phyloP scores from a whole-genome alignment of 64 coral and sea anemone genomes.

The Dendrophyllia cribrosa region DNA sequence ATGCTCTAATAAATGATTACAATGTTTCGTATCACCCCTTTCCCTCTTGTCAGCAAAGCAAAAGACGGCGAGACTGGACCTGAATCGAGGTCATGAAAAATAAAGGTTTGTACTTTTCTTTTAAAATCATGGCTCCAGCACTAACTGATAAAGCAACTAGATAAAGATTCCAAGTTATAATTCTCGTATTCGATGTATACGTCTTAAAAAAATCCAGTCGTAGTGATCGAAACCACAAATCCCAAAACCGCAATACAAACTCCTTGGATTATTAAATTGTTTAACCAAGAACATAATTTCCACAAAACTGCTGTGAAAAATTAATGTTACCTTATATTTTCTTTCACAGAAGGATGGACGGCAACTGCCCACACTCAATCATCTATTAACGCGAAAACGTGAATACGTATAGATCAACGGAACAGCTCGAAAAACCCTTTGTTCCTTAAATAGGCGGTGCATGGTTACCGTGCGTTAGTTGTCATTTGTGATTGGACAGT shows the following conservation, averaged over 20 bases:
- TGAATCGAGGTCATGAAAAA: no score
- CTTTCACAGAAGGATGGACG: background rate
- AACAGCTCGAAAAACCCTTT: background rate
- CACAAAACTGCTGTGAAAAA: background rate
- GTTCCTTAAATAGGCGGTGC: background rate
- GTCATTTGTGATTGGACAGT: background rate
- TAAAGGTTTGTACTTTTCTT: no score
- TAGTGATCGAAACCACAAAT: background rate
- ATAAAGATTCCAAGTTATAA: no score
- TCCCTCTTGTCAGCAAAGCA: no score
- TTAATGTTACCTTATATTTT: background rate
- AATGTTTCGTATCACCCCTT: background rate
- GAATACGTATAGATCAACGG: background rate
- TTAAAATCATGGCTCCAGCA: no score
- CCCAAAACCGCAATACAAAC: background rate
- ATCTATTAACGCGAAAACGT: background rate
- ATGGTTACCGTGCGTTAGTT: background rate
- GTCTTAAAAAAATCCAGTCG: no score
- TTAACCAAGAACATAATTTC: background rate
- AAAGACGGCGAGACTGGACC: no score
- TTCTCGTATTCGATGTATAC: no score
- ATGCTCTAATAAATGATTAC: background rate
- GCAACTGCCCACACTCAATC: background rate
- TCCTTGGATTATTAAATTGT: background rate
- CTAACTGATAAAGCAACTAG: no score